Conservation (phyloP, 1,140 invertebrate genomes). For the Heterodera carotae region DNA sequence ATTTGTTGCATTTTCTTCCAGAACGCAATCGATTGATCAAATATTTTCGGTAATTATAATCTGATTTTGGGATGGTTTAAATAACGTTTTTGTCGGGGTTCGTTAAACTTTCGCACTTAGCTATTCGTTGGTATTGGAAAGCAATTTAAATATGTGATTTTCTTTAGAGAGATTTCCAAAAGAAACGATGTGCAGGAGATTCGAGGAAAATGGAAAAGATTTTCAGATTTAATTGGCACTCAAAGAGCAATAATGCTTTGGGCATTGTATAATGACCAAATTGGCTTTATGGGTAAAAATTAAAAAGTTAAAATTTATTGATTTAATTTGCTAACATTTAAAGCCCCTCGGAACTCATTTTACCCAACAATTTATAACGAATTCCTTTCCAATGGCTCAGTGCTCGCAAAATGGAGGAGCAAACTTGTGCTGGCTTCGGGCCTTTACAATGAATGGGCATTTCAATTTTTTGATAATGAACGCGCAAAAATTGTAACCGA, state of each 20-base stretch:
- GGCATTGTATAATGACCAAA: background rate
- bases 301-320: background rate
- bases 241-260: background rate
- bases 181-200: background rate
- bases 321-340: background rate
- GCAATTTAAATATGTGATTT: background rate
- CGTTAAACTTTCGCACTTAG: no score
- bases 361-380: background rate
- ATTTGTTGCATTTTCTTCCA: background rate
- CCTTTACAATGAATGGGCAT: background rate
- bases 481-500: background rate
- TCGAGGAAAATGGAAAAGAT: background rate
- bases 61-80: no score
- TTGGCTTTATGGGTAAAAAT: background rate
- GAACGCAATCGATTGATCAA: background rate
- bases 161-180: background rate
- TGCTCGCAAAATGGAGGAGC: background rate
- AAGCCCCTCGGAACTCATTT: background rate
- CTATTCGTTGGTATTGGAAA: background rate
- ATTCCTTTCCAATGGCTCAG: background rate
- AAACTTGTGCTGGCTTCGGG: background rate
- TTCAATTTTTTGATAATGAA: background rate
- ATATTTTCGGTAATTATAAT: background rate
- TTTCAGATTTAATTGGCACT: background rate
- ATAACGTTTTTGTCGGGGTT: no score